These are phyloP conservation scores for Laticauda laticaudata DNA, from an alignment of 2,113 vertebrate species.

Conservation along the genomic window DNA sequence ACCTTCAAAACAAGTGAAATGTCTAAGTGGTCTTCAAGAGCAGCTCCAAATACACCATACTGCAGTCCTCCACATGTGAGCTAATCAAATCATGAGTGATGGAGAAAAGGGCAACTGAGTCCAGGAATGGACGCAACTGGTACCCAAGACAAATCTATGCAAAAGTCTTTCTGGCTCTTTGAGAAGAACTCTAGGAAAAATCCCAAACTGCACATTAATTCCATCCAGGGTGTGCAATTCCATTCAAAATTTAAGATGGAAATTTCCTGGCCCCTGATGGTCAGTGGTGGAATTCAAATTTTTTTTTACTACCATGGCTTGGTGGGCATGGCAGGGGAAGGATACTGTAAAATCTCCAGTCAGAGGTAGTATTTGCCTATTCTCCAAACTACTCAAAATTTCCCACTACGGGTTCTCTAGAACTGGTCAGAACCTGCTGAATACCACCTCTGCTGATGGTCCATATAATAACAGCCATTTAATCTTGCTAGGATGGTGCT, in stretches of 20 bases:
- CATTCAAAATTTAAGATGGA: neutral
- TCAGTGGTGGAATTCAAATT: neutral
- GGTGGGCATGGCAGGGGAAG: too few relatives aligned
- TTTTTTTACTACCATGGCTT: too few relatives aligned
- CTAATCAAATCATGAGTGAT: neutral
- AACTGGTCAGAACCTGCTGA: too few relatives aligned
- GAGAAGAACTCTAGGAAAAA: neutral
- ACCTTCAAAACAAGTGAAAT: neutral
- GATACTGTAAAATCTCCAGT: too few relatives aligned
- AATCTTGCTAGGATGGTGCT: neutral
- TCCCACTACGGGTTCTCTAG: too few relatives aligned
- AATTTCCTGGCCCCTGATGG: neutral
- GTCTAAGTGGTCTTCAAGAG: neutral
- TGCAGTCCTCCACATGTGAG: neutral
- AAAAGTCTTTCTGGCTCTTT: neutral
- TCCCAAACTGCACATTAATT: neutral
- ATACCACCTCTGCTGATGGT: neutral
- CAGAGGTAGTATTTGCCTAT: too few relatives aligned
- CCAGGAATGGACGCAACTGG: neutral
- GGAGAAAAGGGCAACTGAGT: neutral
- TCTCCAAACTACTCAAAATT: too few relatives aligned
- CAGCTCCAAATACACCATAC: neutral
- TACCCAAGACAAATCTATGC: neutral
- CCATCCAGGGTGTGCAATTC: neutral
- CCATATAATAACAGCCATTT: neutral